Evolutionary conservation across 2,888 invertebrate species (phyloP), one percentile per base, ranked within the genome.

Genomic region (Theodoxus fluviatilis): DNA sequence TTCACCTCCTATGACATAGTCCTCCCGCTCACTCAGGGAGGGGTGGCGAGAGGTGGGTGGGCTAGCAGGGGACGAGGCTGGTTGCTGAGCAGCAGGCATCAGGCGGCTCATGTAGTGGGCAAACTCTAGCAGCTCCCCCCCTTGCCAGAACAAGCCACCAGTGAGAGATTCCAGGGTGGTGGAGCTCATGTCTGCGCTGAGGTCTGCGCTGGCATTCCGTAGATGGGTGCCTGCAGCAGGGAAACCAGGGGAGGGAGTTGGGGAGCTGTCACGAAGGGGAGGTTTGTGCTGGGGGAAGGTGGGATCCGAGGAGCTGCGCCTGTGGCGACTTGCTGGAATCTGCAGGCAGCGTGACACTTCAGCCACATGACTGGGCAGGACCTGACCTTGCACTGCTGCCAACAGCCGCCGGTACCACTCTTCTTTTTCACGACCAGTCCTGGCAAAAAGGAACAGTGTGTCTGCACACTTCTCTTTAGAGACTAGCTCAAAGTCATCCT

Each of bases 351-450:
- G 75, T 12, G 74, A 73, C 31, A 82, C 75, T 63, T 80, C 79
- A 25, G 76, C 71, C 33, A 81, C 72, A 68, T 77, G 79, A 72
- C 77, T 82, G 57, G 75, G 74, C 38, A 83, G 72, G 3, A 85
- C 83, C 66, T 73, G 78, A 9, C 81, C 82, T 47, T 68, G 71
- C 1, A 83, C 73, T 3, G 87, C 86, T 25, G 82, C 81, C 47
- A 79, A 69, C 43, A 88, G 80, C 63, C 87, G 76, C 76, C 87
- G 85, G 77, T 89, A 95, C 96, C 96, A 96, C 81, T 94, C 93
- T 86, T 95, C 95, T 86, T 96, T 96, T 81, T 95, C 94, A 67
- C 95, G 89, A 78, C 94, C 93, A n/a, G 94, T 93, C 72, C 95
- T 89, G 3, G 93, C 92, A 86, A 94, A 93, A 70, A 93, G 85